These are phyloP conservation scores for Argyresthia goedartella DNA, from an alignment of 2,888 invertebrate genomes.

Conservation along the genomic window DNA sequence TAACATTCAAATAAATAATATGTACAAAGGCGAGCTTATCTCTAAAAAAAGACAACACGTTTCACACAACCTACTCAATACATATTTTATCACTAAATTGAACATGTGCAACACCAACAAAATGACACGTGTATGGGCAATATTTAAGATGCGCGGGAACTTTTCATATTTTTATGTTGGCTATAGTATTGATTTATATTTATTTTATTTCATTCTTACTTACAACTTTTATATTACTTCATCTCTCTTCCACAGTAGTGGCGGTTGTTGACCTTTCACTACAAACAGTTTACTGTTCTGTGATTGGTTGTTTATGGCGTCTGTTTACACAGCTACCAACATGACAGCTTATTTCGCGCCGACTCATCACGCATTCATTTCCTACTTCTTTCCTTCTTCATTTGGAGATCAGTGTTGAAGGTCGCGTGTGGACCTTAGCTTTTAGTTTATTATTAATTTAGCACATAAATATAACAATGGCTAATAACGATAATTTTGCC, in stretches of 20 bases:
- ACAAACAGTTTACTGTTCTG: constrained; percentile 20
- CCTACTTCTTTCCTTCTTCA: constrained; percentile 67
- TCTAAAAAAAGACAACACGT: too few relatives aligned
- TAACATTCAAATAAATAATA: too few relatives aligned
- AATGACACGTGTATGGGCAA: too few relatives aligned
- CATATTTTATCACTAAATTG: too few relatives aligned
- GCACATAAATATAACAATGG: constrained; percentile 76
- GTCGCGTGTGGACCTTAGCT: constrained; percentile 61
- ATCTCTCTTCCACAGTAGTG: constrained; percentile 27
- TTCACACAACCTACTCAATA: too few relatives aligned
- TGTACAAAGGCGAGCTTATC: too few relatives aligned
- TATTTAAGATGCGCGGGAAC: constrained; percentile 22
- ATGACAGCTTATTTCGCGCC: constrained; percentile 39
- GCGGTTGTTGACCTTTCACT: constrained; percentile 64
- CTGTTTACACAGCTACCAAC: constrained; percentile 28
- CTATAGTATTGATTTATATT: constrained; percentile 29
- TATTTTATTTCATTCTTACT: constrained; percentile 24
- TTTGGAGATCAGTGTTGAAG: constrained; percentile 65
- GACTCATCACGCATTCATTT: constrained; percentile 43
- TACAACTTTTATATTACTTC: constrained; percentile 5
- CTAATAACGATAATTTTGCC: constrained; percentile 84
- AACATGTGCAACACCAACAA: too few relatives aligned
- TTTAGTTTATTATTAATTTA: constrained; percentile 65
- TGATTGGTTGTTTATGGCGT: constrained; percentile 36
- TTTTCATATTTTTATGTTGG: constrained; percentile 25